Percentiles rank a stretch among this genome's conserved stretches.
These are phyloP conservation scores for Megalops atlanticus DNA, from an alignment of 2,113 vertebrate species.

Conservation along the genomic window DNA sequence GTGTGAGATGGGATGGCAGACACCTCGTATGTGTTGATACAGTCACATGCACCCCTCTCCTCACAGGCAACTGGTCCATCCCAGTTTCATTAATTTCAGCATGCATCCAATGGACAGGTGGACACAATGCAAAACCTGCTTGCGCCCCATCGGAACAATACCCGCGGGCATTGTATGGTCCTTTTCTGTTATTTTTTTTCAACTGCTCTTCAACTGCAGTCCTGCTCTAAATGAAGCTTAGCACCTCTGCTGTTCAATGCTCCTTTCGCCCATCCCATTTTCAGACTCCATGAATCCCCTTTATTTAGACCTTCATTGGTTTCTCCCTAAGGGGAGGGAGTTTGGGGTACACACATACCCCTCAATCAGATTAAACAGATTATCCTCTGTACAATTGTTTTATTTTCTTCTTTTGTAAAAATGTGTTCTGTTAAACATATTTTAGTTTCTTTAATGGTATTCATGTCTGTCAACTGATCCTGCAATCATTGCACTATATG, in stretches of 20 bases:
- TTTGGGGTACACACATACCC: background rate
- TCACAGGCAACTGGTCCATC: background rate
- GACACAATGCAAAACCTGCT: background rate
- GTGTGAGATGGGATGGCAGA: background rate
- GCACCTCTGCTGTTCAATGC: background rate
- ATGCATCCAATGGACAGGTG: background rate
- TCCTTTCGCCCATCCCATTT: background rate
- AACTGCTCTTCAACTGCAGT: background rate
- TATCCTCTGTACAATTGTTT: background rate
- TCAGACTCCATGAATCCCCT: background rate
- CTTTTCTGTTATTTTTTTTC: background rate
- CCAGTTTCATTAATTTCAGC: background rate
- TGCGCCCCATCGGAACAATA: background rate
- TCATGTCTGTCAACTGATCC: background rate
- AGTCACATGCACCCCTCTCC: background rate
- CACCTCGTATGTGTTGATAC: background rate
- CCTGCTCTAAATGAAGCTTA: background rate
- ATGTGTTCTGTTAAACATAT: slow-evolving; percentile 5
- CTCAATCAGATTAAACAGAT: background rate
- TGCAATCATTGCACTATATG: background rate
- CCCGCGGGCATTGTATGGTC: background rate
- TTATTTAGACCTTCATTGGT: background rate
- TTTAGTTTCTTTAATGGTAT: background rate
- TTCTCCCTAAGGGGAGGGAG: background rate
- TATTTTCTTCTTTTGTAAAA: slow-evolving; percentile 12